Evolutionary conservation across 2,113 vertebrate genomes (phyloP).

Genomic region (Edolisoma coerulescens): DNA sequence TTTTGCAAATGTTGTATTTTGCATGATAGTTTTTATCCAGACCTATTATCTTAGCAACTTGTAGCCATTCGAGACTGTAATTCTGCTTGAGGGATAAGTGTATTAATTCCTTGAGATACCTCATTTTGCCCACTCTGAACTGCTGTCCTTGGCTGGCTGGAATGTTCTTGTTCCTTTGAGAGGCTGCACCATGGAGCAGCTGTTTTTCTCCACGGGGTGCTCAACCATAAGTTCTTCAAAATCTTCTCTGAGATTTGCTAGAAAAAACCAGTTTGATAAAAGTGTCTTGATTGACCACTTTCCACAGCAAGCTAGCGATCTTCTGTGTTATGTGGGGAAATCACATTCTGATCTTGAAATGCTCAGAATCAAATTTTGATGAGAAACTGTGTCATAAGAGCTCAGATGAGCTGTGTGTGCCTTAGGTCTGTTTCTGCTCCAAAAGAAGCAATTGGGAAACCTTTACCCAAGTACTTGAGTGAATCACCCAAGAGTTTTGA

Average conservation of each 20-base stretch:
- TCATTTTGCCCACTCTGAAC: neutral
- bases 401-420: neutral
- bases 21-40: neutral
- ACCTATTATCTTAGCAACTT: neutral
- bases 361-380: neutral
- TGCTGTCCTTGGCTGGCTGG: neutral
- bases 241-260: neutral
- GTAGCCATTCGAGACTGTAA: neutral
- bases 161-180: neutral
- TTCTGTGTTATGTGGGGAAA: neutral
- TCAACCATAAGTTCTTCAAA: neutral
- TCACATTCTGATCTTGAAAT: neutral
- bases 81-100: neutral
- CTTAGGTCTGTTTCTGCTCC: neutral
- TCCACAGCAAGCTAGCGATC: neutral
- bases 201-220: neutral
- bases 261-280: neutral
- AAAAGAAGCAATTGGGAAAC: neutral
- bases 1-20: neutral
- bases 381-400: neutral
- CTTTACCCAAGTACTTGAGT: neutral
- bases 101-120: neutral
- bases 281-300: neutral
- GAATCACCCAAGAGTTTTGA: neutral
- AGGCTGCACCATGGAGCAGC: neutral